Evolutionary conservation across 2,888 invertebrate genomes (phyloP), one percentile per base, ranked within the genome.

Genomic region (Lithosia quadra): DNA sequence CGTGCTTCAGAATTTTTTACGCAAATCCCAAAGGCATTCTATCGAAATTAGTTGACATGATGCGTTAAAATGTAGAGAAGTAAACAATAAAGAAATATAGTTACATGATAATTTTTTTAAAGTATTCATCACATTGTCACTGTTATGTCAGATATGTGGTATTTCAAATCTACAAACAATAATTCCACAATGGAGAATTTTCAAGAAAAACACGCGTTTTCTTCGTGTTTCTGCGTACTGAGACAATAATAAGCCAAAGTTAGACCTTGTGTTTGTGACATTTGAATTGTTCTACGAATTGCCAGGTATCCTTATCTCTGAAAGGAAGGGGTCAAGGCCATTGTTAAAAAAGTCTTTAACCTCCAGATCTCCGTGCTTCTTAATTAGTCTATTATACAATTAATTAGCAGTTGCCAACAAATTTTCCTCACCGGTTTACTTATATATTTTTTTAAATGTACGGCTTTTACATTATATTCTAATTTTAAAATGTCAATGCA

Each of bases 311-410:
- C 66, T 78, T 72, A 76, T 76, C 77, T 79, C 59, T 68, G 11
- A 10, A 34, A 33, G 3, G 13, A 34, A 33, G 3, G 36, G 69
- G 76, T 68, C 76, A 79, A 81, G 79, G 81, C 70, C 75, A 24
- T 56, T 63, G 21, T 55, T 61, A 49, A 24, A 39, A 62, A 28
- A 7, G 8, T 15, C 15, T 55, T 55, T 0, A 63, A 63, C 22
- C 53, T 63, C 34, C 4, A 55, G 34, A 53, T 55, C 55, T 10
- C 15, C 34, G 33, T 15, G 34, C 21, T 53, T 43, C n/a, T 34
- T 62, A 63, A 53, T 63, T 49, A 9, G 33, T 24, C 58, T 33
- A 33, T 58, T 58, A n/a, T 58, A 58, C 9, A 58, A 28, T 33
- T 33, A 58, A 58, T 58, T 58, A 34, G n/a, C 18, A 18, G 58